A percentile compares a stretch with the other conserved stretches of the same genome.
These are phyloP conservation scores for Limnephilus marmoratus DNA, from an alignment of 2,888 invertebrate genomes.

Conservation along the genomic window DNA sequence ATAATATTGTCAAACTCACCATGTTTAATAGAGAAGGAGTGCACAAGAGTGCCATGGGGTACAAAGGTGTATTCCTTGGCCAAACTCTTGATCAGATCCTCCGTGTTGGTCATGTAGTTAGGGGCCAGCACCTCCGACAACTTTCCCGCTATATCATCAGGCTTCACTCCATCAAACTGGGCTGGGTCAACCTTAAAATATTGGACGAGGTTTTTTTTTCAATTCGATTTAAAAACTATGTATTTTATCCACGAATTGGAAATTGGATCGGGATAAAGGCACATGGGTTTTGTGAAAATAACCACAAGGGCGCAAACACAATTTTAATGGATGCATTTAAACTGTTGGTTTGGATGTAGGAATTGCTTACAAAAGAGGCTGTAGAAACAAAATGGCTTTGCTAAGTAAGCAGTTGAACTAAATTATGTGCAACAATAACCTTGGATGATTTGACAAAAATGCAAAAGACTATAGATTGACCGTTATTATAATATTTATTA, in stretches of 20 bases:
- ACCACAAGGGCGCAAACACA: background rate
- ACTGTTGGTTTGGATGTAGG: background rate
- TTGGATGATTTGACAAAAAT: background rate
- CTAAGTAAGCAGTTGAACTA: background rate
- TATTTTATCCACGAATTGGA: background rate
- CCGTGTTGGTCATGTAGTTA: conserved; percentile 83
- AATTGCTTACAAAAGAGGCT: background rate
- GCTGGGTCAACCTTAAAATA: conserved; percentile 76
- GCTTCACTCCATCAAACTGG: conserved; percentile 78
- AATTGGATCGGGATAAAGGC: background rate
- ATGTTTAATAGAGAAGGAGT: conserved; percentile 78
- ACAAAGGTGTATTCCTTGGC: conserved; percentile 85
- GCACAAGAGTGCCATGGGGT: conserved; percentile 85
- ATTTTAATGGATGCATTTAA: background rate
- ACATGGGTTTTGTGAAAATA: background rate
- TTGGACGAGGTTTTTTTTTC: background rate
- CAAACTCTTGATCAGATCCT: conserved; percentile 83
- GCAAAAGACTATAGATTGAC: background rate
- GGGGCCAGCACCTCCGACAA: conserved; percentile 84
- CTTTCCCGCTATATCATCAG: conserved; percentile 86
- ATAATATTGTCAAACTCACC: conserved; percentile 69
- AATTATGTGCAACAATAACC: background rate
- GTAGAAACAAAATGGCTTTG: background rate
- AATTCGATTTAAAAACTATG: background rate
- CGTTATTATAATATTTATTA: conserved; percentile 67